A percentile compares a stretch with the other conserved stretches of the same genome.
Conservation (phyloP, 2,888 invertebrate species). For the Gonocerus acuteangulatus region DNA sequence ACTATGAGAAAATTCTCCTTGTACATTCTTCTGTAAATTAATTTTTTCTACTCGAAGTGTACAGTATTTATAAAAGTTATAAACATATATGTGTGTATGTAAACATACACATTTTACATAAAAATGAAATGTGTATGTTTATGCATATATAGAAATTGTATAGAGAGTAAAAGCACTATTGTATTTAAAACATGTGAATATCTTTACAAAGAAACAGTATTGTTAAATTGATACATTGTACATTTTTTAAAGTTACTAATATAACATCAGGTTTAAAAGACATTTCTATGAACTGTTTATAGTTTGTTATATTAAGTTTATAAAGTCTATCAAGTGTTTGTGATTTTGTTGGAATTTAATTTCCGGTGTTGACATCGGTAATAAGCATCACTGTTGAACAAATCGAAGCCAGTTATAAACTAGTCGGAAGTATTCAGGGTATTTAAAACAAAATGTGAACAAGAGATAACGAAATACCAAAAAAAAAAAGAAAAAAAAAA, state of each 20-base stretch:
- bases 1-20: conserved; percentile 35
- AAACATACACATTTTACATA: no score
- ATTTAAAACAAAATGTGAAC: conserved; percentile 13
- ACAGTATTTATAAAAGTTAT: conserved; percentile 33
- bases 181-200: conserved; percentile 29
- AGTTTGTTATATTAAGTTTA: conserved; percentile 33
- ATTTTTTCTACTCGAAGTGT: conserved; percentile 34
- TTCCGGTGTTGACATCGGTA: conserved; percentile 6
- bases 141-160: conserved; percentile 28
- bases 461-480: conserved; percentile 8
- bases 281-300: conserved; percentile 25
- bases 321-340: conserved; percentile 32
- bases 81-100: conserved; percentile 8
- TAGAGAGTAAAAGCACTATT: conserved; percentile 32
- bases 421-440: conserved; percentile 23
- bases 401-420: conserved; percentile 22
- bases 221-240: conserved; percentile 15
- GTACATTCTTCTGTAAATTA: conserved; percentile 35
- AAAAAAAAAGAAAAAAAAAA: conserved; percentile 5
- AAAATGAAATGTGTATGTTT: no score
- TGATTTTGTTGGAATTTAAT: conserved; percentile 12
- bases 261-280: conserved; percentile 28
- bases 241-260: conserved; percentile 27
- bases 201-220: conserved; percentile 23
- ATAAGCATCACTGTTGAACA: conserved; percentile 7